A percentile compares a stretch with the other conserved stretches of the same genome.
These are phyloP conservation scores for Hoplostethus mediterraneus DNA, from an alignment of 2,797 vertebrate species.

Conservation along the genomic window DNA sequence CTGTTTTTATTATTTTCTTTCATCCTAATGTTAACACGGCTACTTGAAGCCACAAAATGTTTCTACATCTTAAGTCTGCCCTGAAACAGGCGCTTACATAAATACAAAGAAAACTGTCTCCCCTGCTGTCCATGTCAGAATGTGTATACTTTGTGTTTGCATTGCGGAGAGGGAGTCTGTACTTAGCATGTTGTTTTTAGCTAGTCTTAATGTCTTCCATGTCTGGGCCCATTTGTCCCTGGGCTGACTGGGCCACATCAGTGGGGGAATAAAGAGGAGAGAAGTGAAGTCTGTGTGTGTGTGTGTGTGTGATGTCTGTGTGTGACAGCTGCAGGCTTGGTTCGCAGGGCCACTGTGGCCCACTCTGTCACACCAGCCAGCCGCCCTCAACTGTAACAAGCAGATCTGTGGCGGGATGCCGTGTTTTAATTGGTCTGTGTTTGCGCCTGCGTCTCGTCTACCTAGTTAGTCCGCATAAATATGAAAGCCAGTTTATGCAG, in stretches of 20 bases:
- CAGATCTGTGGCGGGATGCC: slow-evolving; percentile 46
- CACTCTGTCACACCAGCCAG: slow-evolving; percentile 59
- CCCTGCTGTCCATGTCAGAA: slow-evolving; percentile 67
- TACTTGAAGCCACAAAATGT: slow-evolving; percentile 52
- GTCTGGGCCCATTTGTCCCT: slow-evolving; percentile 76
- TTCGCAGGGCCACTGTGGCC: slow-evolving; percentile 60
- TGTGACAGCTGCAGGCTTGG: slow-evolving; percentile 66
- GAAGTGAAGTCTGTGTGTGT: slow-evolving; percentile 68
- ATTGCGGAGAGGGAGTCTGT: slow-evolving; percentile 77
- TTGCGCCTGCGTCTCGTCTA: slow-evolving; percentile 21
- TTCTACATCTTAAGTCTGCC: slow-evolving; percentile 37
- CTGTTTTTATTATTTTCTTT: slow-evolving; percentile 26
- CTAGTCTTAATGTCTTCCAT: slow-evolving; percentile 79
- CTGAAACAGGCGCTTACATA: slow-evolving; percentile 51
- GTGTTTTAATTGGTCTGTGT: slow-evolving; percentile 42
- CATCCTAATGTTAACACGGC: slow-evolving; percentile 50
- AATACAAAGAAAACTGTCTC: slow-evolving; percentile 61
- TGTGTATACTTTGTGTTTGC: slow-evolving; percentile 76
- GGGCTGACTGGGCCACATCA: slow-evolving; percentile 75
- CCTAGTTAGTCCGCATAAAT: slow-evolving; percentile 22
- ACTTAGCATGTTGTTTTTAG: slow-evolving; percentile 84
- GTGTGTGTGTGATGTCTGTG: slow-evolving; percentile 45
- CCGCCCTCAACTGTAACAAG: slow-evolving; percentile 63
- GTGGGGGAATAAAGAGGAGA: slow-evolving; percentile 58
- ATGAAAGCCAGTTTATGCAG: not conserved